phyloP scores from a whole-genome alignment of 2,888 invertebrate genomes.

The Vesta saturnalis region DNA sequence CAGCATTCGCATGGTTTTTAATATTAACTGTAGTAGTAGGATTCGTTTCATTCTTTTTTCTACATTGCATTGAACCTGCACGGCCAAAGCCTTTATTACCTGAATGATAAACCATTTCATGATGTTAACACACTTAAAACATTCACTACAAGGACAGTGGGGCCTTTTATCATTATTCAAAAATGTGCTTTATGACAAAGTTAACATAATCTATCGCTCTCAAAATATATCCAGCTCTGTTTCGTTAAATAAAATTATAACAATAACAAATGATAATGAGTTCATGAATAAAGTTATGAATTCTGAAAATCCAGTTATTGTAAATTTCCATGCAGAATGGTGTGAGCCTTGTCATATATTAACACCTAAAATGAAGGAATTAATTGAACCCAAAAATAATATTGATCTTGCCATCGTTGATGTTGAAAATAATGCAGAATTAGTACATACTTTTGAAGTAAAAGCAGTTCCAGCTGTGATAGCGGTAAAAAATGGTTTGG shows the following conservation, averaged over 20 bases:
- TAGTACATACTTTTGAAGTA: slow-evolving; percentile 83
- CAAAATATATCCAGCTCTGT: slow-evolving; percentile 44
- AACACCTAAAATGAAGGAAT: slow-evolving; percentile 82
- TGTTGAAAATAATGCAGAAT: slow-evolving; percentile 82
- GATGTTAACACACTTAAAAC: slow-evolving; percentile 8
- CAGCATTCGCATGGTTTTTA: slow-evolving; percentile 61
- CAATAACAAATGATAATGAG: slow-evolving; percentile 78
- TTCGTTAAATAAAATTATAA: slow-evolving; percentile 57
- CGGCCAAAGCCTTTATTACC: slow-evolving; percentile 52
- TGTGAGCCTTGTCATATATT: slow-evolving; percentile 90
- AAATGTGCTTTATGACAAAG: background rate
- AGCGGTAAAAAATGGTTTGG: slow-evolving; percentile 83
- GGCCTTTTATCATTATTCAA: slow-evolving; percentile 4
- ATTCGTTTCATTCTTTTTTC: slow-evolving; percentile 62
- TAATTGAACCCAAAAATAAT: slow-evolving; percentile 76
- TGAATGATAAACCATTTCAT: slow-evolving; percentile 9
- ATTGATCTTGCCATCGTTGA: slow-evolving; percentile 84
- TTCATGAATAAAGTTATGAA: slow-evolving; percentile 86
- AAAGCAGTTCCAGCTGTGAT: slow-evolving; percentile 86
- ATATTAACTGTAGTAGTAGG: slow-evolving; percentile 62
- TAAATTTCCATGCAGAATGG: slow-evolving; percentile 92
- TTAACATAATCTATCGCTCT: background rate
- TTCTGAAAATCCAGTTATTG: slow-evolving; percentile 85
- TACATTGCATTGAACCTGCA: slow-evolving; percentile 63
- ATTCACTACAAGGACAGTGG: background rate